These are phyloP conservation scores for roundworm (Caenorhabditis elegans) DNA, from an alignment of 1,140 invertebrate species.

Conservation along the genomic window DNA sequence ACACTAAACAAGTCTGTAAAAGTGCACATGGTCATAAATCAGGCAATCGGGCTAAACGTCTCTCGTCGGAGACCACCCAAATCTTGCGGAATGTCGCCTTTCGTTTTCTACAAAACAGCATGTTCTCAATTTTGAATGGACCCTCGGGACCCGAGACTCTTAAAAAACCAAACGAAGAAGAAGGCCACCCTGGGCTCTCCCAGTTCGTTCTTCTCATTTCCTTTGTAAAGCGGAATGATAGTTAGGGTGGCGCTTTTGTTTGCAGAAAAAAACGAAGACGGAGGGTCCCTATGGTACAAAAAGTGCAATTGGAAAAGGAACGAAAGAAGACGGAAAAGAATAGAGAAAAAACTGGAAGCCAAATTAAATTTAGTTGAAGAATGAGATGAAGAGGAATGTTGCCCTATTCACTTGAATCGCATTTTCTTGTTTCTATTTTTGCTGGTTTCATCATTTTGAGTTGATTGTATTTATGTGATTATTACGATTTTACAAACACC, in stretches of 20 bases:
- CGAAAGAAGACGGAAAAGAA: neutral
- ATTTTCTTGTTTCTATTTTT: neutral
- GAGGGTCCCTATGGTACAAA: neutral
- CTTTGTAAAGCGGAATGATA: neutral
- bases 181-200: neutral
- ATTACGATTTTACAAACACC: too few species aligned
- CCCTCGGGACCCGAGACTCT: neutral
- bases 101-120: neutral
- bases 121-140: conserved; percentile 20
- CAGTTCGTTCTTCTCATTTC: neutral
- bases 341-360: neutral
- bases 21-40: conserved; percentile 28
- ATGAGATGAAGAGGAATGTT: neutral
- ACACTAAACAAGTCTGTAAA: neutral
- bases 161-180: neutral
- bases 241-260: neutral
- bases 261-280: neutral
- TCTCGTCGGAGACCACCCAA: neutral
- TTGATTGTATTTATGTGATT: neutral
- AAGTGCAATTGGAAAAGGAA: conserved; percentile 28
- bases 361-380: conserved; percentile 18
- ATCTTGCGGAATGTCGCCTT: neutral
- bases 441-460: neutral
- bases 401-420: neutral
- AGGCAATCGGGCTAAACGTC: neutral